Evolutionary conservation across 2,113 vertebrate genomes (phyloP).

Genomic region (Planiliza haematocheilus): DNA sequence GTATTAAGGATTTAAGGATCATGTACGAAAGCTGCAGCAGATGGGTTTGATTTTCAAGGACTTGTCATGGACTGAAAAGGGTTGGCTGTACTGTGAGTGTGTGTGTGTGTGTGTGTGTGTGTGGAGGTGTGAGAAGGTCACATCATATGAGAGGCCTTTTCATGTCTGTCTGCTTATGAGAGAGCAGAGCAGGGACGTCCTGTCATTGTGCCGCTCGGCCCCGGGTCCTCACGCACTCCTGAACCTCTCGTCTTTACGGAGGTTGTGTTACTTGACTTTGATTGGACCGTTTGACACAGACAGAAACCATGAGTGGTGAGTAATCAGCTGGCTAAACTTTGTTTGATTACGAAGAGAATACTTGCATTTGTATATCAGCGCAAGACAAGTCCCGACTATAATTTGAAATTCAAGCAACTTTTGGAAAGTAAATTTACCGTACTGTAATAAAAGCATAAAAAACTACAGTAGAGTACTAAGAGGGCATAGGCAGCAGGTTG

Average conservation of each 20-base stretch:
- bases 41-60: conserved; percentile 22
- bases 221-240: conserved; percentile 9
- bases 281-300: conserved; percentile 23
- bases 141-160: conserved; percentile 69
- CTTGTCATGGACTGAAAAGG: conserved; percentile 7
- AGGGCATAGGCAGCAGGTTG: background rate
- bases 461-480: too few species aligned
- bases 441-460: too few species aligned
- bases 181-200: conserved; percentile 26
- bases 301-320: conserved; percentile 82
- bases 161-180: conserved; percentile 73
- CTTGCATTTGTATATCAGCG: too few species aligned
- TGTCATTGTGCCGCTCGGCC: conserved; percentile 45
- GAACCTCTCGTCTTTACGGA: background rate
- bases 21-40: background rate
- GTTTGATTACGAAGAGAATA: too few species aligned
- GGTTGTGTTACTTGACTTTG: conserved; percentile 15
- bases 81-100: conserved; percentile 12
- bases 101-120: conserved; percentile 33
- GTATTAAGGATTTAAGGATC: background rate
- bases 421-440: too few species aligned
- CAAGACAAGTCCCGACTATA: too few species aligned
- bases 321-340: conserved; percentile 31
- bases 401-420: too few species aligned
- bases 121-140: conserved; percentile 75